A percentile compares a stretch with the other conserved stretches of the same genome.
Conservation (phyloP, 1,140 invertebrate genomes). For the Venustaconcha ellipsiformis region DNA sequence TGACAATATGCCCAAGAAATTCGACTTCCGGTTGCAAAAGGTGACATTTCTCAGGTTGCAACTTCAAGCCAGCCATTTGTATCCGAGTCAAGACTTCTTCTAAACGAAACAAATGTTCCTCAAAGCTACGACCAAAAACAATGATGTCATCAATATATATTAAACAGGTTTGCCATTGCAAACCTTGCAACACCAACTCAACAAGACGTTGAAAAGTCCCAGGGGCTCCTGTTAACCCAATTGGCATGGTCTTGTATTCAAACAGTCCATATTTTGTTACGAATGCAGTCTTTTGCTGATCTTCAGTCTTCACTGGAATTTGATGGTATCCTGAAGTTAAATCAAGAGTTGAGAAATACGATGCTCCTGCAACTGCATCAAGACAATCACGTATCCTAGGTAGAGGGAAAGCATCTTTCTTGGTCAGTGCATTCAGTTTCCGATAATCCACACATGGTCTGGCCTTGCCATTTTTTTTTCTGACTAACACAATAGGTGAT, state of each 20-base stretch:
- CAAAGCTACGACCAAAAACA: no score
- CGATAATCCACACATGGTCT: background rate
- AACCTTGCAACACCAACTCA: background rate
- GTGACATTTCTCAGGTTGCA: no score
- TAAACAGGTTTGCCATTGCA: no score
- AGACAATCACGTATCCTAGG: background rate
- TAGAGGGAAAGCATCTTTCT: background rate
- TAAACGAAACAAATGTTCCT: no score
- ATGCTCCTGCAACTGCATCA: background rate
- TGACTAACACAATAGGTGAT: background rate
- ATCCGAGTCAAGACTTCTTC: no score
- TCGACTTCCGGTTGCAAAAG: no score
- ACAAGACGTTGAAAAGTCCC: background rate
- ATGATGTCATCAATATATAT: no score
- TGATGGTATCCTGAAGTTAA: conserved; percentile 11
- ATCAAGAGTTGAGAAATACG: conserved; percentile 19
- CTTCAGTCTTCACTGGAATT: conserved; percentile 1
- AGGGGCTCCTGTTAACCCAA: background rate
- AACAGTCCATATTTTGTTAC: conserved; percentile 9
- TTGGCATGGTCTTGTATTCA: conserved; percentile 5
- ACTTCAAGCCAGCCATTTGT: no score
- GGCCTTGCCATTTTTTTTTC: background rate
- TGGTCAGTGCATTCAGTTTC: background rate
- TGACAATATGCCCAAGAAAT: no score
- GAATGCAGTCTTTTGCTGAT: conserved; percentile 18